phyloP scores from a whole-genome alignment of 2,888 invertebrate genomes.

The Luperina testacea region DNA sequence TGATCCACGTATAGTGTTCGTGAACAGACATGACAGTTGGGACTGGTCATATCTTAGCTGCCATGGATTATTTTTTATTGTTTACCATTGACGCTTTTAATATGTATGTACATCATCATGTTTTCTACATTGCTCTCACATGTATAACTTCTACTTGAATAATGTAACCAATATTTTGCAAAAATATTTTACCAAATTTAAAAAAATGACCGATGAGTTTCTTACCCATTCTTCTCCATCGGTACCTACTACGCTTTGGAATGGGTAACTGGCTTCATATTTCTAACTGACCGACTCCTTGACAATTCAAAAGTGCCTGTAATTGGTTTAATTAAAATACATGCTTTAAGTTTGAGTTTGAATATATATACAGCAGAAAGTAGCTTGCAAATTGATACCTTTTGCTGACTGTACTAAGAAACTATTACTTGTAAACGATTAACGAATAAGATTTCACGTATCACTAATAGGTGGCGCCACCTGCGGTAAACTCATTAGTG shows the following conservation, averaged over 20 bases:
- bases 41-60: neutral
- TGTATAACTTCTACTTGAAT: neutral
- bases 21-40: neutral
- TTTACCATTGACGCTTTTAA: neutral
- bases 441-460: conserved; percentile 66
- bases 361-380: neutral
- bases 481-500: conserved; percentile 75
- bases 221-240: neutral
- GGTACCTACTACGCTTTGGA: neutral
- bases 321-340: neutral
- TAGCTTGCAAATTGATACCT: neutral
- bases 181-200: neutral
- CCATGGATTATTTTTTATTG: neutral
- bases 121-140: neutral
- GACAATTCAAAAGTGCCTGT: neutral
- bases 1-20: neutral
- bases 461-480: conserved; percentile 73
- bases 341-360: neutral
- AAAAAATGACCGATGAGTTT: neutral
- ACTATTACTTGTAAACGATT: conserved; percentile 50
- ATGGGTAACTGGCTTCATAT: neutral
- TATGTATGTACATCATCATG: neutral
- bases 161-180: neutral
- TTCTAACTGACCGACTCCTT: neutral
- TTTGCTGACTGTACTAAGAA: conserved; percentile 19